Evolutionary conservation across 2,797 vertebrate species (phyloP), one percentile per base, ranked within the genome.

Genomic region (Schizopygopsis malacanthus): DNA sequence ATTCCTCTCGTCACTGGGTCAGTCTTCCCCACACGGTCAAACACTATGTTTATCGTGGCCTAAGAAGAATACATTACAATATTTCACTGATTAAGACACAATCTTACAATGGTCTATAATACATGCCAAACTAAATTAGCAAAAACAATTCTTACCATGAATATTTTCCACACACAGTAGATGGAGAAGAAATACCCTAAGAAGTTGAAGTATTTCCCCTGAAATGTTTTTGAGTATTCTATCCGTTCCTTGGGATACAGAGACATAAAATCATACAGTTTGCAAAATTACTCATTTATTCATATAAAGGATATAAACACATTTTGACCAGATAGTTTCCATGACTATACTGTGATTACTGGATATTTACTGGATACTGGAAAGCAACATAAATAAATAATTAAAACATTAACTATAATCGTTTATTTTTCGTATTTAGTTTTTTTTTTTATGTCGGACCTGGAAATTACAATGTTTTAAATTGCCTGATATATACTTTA

Each of bases 101-200:
- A 67, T 43, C 6, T 47, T 39, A 13, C 6, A 84, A 56, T 16
- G 11, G 11, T 76, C 43, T 45, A 54, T 6, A 69, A 13, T n/a
- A 22, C 3, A 65, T 63, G 7, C 13, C 6, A 8, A 52, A 54
- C 2, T 69, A 47, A 45, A 28, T 41, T 13, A 79, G 28, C 10
- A 50, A 80, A 67, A 70, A 52, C 9, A 20, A 87, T 67, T 86
- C 96, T 91, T 95, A 99, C 98, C 98, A 99, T 99, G 90, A 99
- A 99, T 88, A 99, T 99, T 94, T 99, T 99, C 98, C 98, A 99
- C 88, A 99, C 97, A 91, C 98, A 99, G 84, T 99, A 99, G 91
- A 99, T 99, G 87, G 98, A 99, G 93, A 99, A 99, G 94, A 99
- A 99, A 87, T 99, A 99, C 76, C 98, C 98, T 83, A 99, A 92